These are phyloP conservation scores for Dasyurus viverrinus DNA, from an alignment of 2,113 vertebrate genomes.

Conservation along the genomic window DNA sequence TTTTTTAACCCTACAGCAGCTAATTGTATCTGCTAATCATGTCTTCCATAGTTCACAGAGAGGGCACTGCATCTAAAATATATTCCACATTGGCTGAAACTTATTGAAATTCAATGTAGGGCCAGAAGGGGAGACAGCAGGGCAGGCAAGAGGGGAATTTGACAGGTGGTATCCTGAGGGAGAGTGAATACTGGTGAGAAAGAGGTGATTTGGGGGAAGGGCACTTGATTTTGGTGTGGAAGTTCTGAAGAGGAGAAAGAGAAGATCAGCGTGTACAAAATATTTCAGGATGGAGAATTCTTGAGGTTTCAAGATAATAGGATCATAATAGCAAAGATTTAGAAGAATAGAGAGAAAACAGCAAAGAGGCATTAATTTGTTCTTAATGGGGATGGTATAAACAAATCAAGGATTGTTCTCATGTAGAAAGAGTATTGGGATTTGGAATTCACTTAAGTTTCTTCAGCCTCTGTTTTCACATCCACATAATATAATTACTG, in stretches of 20 bases:
- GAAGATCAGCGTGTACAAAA: not conserved
- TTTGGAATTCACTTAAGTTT: not conserved
- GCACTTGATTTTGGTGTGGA: not conserved
- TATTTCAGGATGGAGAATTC: not conserved
- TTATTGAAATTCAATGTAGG: slow-evolving; percentile 10
- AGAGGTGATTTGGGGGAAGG: not conserved
- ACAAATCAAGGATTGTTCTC: not conserved
- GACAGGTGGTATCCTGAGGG: slow-evolving; percentile 49
- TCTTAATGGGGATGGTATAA: not conserved
- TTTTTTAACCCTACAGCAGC: slow-evolving; percentile 35
- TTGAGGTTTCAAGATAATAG: not conserved
- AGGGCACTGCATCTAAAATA: slow-evolving; percentile 56
- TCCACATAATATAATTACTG: not conserved
- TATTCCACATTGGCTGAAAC: slow-evolving; percentile 31
- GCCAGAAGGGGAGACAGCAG: slow-evolving; percentile 44
- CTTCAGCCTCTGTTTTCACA: slow-evolving; percentile 28
- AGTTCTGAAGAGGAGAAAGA: slow-evolving; percentile 4
- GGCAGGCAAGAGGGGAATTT: not conserved
- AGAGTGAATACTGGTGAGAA: slow-evolving; percentile 1
- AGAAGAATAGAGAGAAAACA: not conserved
- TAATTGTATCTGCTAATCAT: slow-evolving; percentile 71
- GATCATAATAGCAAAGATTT: not conserved
- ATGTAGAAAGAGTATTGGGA: not conserved
- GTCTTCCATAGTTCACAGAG: slow-evolving; percentile 61
- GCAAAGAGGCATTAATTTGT: not conserved